Evolutionary conservation across 2,888 invertebrate species (phyloP), one percentile per base, ranked within the genome.

Genomic region (Spodoptera picta): DNA sequence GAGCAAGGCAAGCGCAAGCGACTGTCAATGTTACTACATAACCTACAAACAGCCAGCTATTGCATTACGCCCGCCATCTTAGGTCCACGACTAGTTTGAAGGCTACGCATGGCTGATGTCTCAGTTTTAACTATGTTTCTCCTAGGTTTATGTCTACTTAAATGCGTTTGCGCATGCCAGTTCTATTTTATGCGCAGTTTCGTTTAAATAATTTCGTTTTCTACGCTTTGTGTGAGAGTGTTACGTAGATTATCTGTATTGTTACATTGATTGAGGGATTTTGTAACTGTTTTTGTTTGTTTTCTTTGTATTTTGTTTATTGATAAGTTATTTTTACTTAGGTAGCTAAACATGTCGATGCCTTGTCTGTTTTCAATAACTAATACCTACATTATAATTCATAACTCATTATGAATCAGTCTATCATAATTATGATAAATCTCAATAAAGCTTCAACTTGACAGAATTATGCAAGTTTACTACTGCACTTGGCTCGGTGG

Each of bases 1-100:
- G 91, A 91, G 90, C 91, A 79, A 85, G 77, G 84, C 84, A 83
- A 86, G 88, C 90, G 87, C 87, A 73, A 74, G 73, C 85, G 84
- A 89, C 88, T 89, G 92, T 91, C 92, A 92, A 92, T 92, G 92
- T 92, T 90, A 92, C 92, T 90, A 91, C 87, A 88, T 87, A 88
- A 86, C 88, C 88, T 88, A 88, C 87, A 86, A 36, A 86, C 81
- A 80, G 80, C 76, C 81, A 80, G 80, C 76, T 73, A 61, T 71
- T 73, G 71, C 74, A 77, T 73, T 68, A 71, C 75, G 52, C 3
- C 73, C 85, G 90, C 90, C 90, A 90, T 90, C 82, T 90, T 90
- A 87, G 61, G 69, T 83, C 82, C 81, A 84, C 36, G 87, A 83
- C 76, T 75, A 62, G 82, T 81, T 81, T 82, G 85, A 86, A 85